phyloP scores from a whole-genome alignment of 2,113 vertebrate species.

The Australoheros scitulus region DNA sequence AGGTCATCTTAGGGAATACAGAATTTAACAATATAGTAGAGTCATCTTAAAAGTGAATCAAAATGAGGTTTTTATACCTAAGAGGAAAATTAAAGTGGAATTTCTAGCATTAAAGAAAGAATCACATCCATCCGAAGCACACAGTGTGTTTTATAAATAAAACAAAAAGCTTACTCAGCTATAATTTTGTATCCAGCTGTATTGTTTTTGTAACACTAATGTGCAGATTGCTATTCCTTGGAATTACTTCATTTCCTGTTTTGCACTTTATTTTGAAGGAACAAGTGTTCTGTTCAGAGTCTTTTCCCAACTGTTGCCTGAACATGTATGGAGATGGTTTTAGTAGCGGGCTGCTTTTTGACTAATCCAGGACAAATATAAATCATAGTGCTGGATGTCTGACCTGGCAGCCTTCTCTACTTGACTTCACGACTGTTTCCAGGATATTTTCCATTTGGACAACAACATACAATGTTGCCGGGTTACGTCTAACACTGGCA shows the following conservation, averaged over 20 bases:
- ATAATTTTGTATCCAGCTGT: neutral
- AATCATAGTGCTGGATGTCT: constrained; percentile 45
- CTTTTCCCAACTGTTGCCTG: constrained; percentile 12
- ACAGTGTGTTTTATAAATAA: neutral
- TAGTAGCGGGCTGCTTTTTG: constrained; percentile 25
- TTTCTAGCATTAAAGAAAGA: neutral
- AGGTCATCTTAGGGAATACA: no score
- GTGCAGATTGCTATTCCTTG: neutral
- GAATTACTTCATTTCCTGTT: neutral
- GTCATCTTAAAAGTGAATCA: neutral
- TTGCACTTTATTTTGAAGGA: neutral
- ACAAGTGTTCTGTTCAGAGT: neutral
- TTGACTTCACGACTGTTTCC: constrained; percentile 61
- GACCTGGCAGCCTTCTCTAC: constrained; percentile 54
- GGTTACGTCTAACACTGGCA: constrained; percentile 35
- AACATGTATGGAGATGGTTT: constrained; percentile 21
- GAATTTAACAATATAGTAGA: neutral
- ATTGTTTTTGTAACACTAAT: neutral
- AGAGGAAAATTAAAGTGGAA: neutral
- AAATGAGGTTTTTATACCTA: neutral
- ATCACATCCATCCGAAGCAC: neutral
- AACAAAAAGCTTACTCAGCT: neutral
- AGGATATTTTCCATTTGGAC: constrained; percentile 60
- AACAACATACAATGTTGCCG: constrained; percentile 58
- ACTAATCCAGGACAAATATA: constrained; percentile 33